Evolutionary conservation across 1,140 invertebrate genomes (phyloP).

Genomic region (Drosophila pandora): DNA sequence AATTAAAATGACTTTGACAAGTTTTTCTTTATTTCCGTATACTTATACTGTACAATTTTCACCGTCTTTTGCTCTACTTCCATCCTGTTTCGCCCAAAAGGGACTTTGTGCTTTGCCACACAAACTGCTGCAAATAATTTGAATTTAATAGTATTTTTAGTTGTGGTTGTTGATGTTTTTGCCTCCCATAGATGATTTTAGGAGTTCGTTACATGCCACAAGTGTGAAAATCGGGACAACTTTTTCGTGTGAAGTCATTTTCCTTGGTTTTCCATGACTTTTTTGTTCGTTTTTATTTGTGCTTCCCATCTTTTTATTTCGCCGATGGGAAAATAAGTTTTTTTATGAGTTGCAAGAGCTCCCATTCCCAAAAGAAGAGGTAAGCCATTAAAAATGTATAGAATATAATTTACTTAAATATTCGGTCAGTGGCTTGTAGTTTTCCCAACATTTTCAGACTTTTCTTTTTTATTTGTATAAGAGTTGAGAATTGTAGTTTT

Average conservation of each 20-base stretch:
- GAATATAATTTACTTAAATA: constrained; percentile 50
- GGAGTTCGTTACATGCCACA: too few relatives aligned
- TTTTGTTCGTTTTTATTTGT: constrained; percentile 15
- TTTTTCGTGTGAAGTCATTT: constrained; percentile 73
- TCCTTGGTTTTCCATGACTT: constrained; percentile 26
- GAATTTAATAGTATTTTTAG: constrained; percentile 55
- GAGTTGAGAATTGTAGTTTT: constrained; percentile 8
- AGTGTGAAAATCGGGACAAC: constrained; percentile 77
- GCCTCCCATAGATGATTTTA: too few relatives aligned
- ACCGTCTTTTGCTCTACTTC: constrained; percentile 1
- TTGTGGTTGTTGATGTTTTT: constrained; percentile 27
- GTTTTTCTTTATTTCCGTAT: constrained; percentile 34
- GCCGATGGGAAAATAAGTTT: constrained; percentile 44
- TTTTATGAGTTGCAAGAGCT: constrained; percentile 7
- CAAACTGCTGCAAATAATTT: constrained; percentile 43
- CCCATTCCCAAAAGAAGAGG: constrained; percentile 37
- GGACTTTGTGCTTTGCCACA: constrained; percentile 27
- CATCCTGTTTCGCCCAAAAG: constrained; percentile 3
- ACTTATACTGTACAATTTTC: constrained; percentile 1
- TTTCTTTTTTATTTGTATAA: constrained; percentile 24
- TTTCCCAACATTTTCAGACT: background rate
- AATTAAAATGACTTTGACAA: constrained; percentile 79
- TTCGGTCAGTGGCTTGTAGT: constrained; percentile 31
- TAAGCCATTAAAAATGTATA: constrained; percentile 58
- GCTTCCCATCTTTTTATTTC: constrained; percentile 49